Percentiles rank a stretch among this genome's conserved stretches.
Conservation (phyloP, 1,140 invertebrate species). For the Matsumurasca onukii region DNA sequence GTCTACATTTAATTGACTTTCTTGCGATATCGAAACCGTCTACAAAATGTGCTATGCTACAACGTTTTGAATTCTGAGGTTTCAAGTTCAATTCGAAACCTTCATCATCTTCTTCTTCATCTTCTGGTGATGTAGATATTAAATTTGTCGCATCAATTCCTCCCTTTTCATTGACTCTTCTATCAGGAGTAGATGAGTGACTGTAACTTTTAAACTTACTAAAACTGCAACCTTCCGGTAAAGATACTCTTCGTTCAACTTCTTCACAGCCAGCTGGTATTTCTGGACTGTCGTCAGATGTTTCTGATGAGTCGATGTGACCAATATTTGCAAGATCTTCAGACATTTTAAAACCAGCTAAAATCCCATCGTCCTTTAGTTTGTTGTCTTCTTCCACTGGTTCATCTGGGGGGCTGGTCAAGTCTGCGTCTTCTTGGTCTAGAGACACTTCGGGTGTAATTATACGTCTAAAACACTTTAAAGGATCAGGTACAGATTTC, state of each 20-base stretch:
- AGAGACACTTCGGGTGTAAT: constrained; percentile 23
- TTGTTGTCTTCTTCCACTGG: constrained; percentile 27
- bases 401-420: background rate
- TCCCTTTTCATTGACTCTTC: background rate
- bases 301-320: constrained; percentile 79
- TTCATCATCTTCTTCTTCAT: constrained; percentile 42
- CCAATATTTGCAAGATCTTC: constrained; percentile 54
- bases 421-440: constrained; percentile 13
- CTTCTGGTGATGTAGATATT: constrained; percentile 43
- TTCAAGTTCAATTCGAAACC: constrained; percentile 33
- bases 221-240: constrained; percentile 24
- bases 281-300: constrained; percentile 58
- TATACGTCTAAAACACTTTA: constrained; percentile 28
- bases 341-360: constrained; percentile 37
- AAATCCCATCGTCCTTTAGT: constrained; percentile 32
- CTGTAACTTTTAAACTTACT: background rate
- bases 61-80: constrained; percentile 30
- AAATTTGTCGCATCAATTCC: constrained; percentile 43
- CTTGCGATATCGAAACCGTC: constrained; percentile 78
- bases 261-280: constrained; percentile 33
- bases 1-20: constrained; percentile 56
- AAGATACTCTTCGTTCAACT: constrained; percentile 21
- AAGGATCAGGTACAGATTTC: constrained; percentile 12
- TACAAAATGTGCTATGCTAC: constrained; percentile 60
- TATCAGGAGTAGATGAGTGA: background rate